A percentile compares a stretch with the other conserved stretches of the same genome.
Conservation (phyloP, 2,797 vertebrate genomes). For the Bothrops alternatus region DNA sequence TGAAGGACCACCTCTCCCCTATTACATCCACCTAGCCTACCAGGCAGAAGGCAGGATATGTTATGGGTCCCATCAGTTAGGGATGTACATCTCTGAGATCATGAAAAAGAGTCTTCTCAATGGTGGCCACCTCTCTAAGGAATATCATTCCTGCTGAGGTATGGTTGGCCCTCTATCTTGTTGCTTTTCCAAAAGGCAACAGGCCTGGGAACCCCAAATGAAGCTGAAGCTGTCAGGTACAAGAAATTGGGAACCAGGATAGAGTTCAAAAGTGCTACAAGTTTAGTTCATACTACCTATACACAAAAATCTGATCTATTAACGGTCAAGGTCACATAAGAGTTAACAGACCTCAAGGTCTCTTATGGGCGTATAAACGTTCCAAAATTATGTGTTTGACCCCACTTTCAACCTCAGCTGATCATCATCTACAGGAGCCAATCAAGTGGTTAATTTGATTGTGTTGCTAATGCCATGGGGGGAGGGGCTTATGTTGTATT, state of each 20-base stretch:
- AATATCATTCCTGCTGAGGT: background rate
- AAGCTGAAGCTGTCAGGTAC: background rate
- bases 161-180: background rate
- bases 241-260: background rate
- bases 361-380: background rate
- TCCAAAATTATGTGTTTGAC: background rate
- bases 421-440: background rate
- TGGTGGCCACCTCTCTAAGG: background rate
- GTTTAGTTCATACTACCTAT: background rate
- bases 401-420: background rate
- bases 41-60: background rate
- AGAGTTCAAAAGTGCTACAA: background rate
- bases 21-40: background rate
- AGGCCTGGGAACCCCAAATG: background rate
- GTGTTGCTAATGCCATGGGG: background rate
- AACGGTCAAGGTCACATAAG: background rate
- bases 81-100: background rate
- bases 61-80: background rate
- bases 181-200: background rate
- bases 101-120: background rate
- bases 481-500: background rate
- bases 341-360: background rate
- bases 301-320: background rate
- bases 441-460: background rate
- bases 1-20: background rate